Percentiles rank a stretch among this genome's conserved stretches.
phyloP scores from a whole-genome alignment of 2,797 vertebrate species.

The Paramormyrops hopkinsi region DNA sequence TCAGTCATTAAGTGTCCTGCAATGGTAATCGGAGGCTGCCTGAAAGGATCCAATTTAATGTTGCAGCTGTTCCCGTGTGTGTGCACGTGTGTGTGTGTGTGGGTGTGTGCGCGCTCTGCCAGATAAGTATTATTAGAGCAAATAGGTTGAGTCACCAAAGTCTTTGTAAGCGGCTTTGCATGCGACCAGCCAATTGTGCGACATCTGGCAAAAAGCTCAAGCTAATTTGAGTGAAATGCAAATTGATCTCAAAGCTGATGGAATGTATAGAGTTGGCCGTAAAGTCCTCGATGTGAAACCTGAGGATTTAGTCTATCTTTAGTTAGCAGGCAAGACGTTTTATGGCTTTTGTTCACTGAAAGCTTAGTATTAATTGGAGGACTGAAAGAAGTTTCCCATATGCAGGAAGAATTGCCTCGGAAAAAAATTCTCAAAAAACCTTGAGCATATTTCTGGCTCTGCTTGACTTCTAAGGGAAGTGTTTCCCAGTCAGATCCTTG shows the following conservation, averaged over 20 bases:
- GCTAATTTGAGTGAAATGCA: not conserved
- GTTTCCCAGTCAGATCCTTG: not conserved
- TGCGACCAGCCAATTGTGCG: not conserved
- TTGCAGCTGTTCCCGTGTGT: slow-evolving; percentile 11
- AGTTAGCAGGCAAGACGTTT: slow-evolving; percentile 42
- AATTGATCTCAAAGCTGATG: slow-evolving; percentile 4
- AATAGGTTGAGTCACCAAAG: slow-evolving; percentile 15
- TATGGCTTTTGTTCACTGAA: slow-evolving; percentile 40
- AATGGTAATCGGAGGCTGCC: slow-evolving; percentile 1
- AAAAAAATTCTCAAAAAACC: not conserved
- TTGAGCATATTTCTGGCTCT: not conserved
- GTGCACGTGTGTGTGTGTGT: not conserved
- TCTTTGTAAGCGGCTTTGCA: slow-evolving; percentile 19
- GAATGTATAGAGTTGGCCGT: not conserved
- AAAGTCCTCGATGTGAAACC: not conserved
- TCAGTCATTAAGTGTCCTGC: slow-evolving; percentile 13
- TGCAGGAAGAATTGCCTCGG: not conserved
- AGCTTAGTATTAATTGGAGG: slow-evolving; percentile 10
- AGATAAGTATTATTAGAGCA: not conserved
- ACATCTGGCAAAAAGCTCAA: slow-evolving; percentile 3
- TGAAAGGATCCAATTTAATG: slow-evolving; percentile 21
- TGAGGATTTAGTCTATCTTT: slow-evolving; percentile 28
- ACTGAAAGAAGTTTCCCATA: not conserved
- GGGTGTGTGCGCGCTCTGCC: too few relatives aligned
- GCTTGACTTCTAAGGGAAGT: not conserved